Evolutionary conservation across 2,797 vertebrate species (phyloP), one percentile per base, ranked within the genome.

Genomic region (Schizopygopsis malacanthus): DNA sequence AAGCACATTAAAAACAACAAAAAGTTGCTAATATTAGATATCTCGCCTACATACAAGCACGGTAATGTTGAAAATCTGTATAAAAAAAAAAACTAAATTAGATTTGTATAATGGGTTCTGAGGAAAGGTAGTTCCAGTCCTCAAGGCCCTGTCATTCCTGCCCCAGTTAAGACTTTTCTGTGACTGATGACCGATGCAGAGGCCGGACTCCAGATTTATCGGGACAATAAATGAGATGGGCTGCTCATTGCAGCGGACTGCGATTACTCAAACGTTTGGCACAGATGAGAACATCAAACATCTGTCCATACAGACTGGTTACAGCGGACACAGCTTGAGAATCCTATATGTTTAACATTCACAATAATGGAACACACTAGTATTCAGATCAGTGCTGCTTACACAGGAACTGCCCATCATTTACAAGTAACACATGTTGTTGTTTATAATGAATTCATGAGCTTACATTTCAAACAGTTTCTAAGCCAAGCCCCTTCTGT

Each of bases 141-240:
- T 85, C 84, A 61, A 85, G 77, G 84, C 84, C 67, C 75, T 80
- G 76, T 79, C 77, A 83, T 79, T 88, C 88, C 83, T 90, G 88
- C 87, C 89, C 89, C 83, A 90, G 86, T 90, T 90, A 90, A 85
- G 88, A 87, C 76, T 85, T 80, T 79, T 72, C 81, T 39, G 86
- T 89, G 89, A 90, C 89, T 88, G 88, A 90, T 89, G 88, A 87
- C 89, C 88, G 25, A 75, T 41, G 80, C 83, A 65, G 63, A 79
- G 76, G 71, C 88, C 37, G 87, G 77, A 84, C 82, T 70, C 81
- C 4, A 85, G 88, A 89, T 90, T 90, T 89, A 89, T 88, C 72
- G 87, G 73, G 88, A 88, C 87, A 86, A 87, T 90, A 89, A 90
- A 90, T 85, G 85, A 89, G 85, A 86, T 56, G 73, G 71, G 71